Evolutionary conservation across 2,888 invertebrate genomes (phyloP), one percentile per base, ranked within the genome.

Genomic region (Sesamia inferens): DNA sequence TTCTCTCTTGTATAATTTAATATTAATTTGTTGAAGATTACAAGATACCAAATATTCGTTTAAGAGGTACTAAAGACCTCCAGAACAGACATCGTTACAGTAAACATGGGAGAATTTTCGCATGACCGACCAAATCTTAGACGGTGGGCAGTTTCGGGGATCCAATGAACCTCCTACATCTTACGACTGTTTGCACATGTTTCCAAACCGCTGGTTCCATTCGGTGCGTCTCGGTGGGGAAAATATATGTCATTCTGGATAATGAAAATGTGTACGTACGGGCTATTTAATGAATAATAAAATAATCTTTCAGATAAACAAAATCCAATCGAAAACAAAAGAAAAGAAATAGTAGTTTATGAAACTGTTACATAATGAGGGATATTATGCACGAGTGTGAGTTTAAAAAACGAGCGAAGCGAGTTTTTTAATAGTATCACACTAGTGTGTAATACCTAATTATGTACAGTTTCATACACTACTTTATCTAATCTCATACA

Each of bases 191-290:
- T 61, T 48, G 58, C 66, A 66, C 47, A 71, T 42, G 63, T 77
- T 85, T 84, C 75, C 81, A 10, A 55, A 7, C 62, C 86, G 65
- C 31, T 84, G 83, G 54, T 11, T 63, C 48, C n/a, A 51, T 58
- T 54, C 54, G 16, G 31, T 24, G 48, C 6, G 39, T 57, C 44
- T 51, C 24, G 67, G 47, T 63, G 48, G 6, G 71, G 44, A 83
- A 79, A 71, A 72, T 68, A 68, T 61, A 16, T 39, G 39, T 68
- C 44, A 55, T 64, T 85, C 58, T 68, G 72, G 65, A 79, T 48
- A 48, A 66, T 24, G 24, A n/a, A 39, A n/a, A 24, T 31, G 31
- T 31, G 31, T 71, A 6, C 51, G 19, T 70, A 39, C 11, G 5
- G 31, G 39, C 16, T 24, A 31, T 39, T 31, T 22, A 7, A 63